Evolutionary conservation across 1,140 invertebrate species (phyloP).

Genomic region (Drosophila gunungcola): DNA sequence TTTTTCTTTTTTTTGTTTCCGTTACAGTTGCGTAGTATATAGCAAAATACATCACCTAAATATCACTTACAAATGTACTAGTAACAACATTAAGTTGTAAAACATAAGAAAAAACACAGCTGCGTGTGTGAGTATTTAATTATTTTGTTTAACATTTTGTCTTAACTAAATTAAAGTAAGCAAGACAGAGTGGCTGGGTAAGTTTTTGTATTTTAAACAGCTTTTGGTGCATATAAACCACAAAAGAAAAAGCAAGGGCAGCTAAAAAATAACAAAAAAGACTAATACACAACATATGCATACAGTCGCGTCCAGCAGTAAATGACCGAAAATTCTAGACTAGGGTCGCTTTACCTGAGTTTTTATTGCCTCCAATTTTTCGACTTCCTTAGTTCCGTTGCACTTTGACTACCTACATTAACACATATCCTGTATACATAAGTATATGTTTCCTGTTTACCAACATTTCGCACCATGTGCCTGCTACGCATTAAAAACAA

Average conservation of each 20-base stretch:
- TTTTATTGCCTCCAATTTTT: not conserved
- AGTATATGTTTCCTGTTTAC: slow-evolving; percentile 14
- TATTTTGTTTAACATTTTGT: slow-evolving; percentile 4
- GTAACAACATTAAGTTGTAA: slow-evolving; percentile 29
- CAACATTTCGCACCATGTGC: not conserved
- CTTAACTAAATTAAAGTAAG: not conserved
- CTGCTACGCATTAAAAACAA: not conserved
- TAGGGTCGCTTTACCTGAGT: slow-evolving; percentile 20
- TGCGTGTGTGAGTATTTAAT: slow-evolving; percentile 29
- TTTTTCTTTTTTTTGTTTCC: slow-evolving; percentile 34
- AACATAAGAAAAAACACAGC: slow-evolving; percentile 5
- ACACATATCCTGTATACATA: slow-evolving; percentile 18
- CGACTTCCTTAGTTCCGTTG: slow-evolving; percentile 33
- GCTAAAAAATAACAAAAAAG: slow-evolving; percentile 1
- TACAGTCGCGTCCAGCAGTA: slow-evolving; percentile 52
- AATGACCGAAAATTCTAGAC: not conserved
- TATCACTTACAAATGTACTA: slow-evolving; percentile 7
- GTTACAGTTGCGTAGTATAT: slow-evolving; percentile 43
- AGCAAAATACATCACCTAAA: slow-evolving; percentile 17
- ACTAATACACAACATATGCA: slow-evolving; percentile 47
- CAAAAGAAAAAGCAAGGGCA: slow-evolving; percentile 11
- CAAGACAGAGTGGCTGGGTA: slow-evolving; percentile 19
- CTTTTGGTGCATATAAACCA: slow-evolving; percentile 21
- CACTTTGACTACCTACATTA: slow-evolving; percentile 22
- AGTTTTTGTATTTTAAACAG: slow-evolving; percentile 23